Evolutionary conservation across 1,140 invertebrate genomes (phyloP).

Genomic region (Trichonephila clavata): DNA sequence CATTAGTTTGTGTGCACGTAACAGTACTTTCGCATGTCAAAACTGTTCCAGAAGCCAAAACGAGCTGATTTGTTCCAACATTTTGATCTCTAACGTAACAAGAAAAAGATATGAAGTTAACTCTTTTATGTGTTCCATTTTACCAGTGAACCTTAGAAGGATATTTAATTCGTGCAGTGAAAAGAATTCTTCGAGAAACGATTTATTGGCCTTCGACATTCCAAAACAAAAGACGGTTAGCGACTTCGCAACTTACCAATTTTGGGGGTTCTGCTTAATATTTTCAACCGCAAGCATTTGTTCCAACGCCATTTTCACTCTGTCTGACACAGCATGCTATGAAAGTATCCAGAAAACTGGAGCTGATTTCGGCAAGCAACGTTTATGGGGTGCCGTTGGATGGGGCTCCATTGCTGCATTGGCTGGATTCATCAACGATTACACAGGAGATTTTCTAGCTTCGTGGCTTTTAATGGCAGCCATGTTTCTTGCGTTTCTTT

Average conservation of each 20-base stretch:
- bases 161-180: neutral
- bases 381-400: slow-evolving; percentile 32
- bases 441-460: neutral
- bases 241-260: slow-evolving; percentile 20
- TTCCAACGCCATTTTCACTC: neutral
- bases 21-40: neutral
- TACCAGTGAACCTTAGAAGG: neutral
- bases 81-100: neutral
- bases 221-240: neutral
- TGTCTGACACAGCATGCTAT: slow-evolving; percentile 47
- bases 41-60: neutral
- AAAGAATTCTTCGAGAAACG: neutral
- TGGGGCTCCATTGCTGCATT: slow-evolving; percentile 20
- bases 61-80: neutral
- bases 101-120: neutral
- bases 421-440: slow-evolving; percentile 18
- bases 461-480: slow-evolving; percentile 13
- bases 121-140: neutral
- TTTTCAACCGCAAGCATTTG: neutral
- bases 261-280: slow-evolving; percentile 34
- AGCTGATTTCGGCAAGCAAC: slow-evolving; percentile 1
- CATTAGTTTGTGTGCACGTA: neutral
- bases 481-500: neutral
- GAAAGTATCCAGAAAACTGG: slow-evolving; percentile 25
- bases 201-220: neutral